phyloP scores from a whole-genome alignment of 2,888 invertebrate genomes.

The Euzetes globulus region DNA sequence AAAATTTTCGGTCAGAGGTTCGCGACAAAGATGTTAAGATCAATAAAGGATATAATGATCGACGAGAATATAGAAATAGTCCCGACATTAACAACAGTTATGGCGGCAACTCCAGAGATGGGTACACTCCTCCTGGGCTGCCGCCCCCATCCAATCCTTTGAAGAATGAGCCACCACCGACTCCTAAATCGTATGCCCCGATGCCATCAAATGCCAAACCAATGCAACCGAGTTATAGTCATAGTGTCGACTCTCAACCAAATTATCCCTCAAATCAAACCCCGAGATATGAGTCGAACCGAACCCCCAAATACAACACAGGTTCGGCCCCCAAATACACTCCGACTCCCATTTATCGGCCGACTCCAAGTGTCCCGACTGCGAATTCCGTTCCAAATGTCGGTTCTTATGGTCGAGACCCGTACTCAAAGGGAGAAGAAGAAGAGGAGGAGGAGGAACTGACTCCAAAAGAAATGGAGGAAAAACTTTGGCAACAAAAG shows the following conservation, averaged over 20 bases:
- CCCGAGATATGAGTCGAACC: not conserved
- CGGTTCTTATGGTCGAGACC: too few relatives aligned
- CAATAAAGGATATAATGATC: not conserved
- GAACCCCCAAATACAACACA: not conserved
- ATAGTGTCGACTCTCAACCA: too few relatives aligned
- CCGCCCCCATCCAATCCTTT: not conserved
- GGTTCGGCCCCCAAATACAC: not conserved
- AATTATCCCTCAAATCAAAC: not conserved
- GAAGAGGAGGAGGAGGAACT: not conserved
- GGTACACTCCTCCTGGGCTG: not conserved
- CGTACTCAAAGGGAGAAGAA: not conserved
- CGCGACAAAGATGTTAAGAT: not conserved
- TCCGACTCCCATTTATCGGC: not conserved
- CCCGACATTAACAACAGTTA: not conserved
- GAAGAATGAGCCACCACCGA: too few relatives aligned
- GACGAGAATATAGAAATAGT: not conserved
- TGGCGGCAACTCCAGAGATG: not conserved
- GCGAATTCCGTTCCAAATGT: too few relatives aligned
- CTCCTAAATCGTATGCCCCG: too few relatives aligned
- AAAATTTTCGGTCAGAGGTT: not conserved
- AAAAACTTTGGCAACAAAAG: not conserved
- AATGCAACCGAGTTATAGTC: too few relatives aligned
- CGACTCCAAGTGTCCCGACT: too few relatives aligned
- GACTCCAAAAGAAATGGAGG: not conserved
- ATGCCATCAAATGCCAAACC: too few relatives aligned